Conservation (phyloP, 2,113 vertebrate species). For the Grantiella picta region DNA sequence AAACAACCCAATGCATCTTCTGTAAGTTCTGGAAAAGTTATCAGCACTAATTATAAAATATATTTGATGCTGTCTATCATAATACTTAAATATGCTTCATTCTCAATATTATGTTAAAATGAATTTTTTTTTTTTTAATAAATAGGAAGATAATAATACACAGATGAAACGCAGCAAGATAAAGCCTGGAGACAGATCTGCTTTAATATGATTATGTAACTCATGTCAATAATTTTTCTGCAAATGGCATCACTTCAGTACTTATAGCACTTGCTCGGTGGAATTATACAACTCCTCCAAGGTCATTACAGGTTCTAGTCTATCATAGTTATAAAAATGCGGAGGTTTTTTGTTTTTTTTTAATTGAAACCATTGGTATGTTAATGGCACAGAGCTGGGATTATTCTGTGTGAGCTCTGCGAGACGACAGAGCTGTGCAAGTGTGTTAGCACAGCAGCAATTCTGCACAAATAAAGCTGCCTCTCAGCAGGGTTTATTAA, state of each 20-base stretch:
- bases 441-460: slow-evolving; percentile 9
- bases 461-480: not conserved
- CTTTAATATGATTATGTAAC: not conserved
- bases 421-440: not conserved
- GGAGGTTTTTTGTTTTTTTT: not conserved
- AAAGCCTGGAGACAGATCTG: not conserved
- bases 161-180: not conserved
- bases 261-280: not conserved
- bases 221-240: not conserved
- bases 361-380: not conserved
- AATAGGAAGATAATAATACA: not conserved
- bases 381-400: not conserved
- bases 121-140: not conserved
- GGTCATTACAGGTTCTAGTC: not conserved
- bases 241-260: not conserved
- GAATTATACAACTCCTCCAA: not conserved
- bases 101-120: not conserved
- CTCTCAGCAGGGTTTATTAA: slow-evolving; percentile 22
- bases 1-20: not conserved
- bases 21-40: not conserved
- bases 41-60: not conserved
- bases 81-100: not conserved
- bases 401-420: not conserved
- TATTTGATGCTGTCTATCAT: not conserved
- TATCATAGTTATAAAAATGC: not conserved